phyloP scores from a whole-genome alignment of 2,113 vertebrate genomes.

The Ellobius talpinus region DNA sequence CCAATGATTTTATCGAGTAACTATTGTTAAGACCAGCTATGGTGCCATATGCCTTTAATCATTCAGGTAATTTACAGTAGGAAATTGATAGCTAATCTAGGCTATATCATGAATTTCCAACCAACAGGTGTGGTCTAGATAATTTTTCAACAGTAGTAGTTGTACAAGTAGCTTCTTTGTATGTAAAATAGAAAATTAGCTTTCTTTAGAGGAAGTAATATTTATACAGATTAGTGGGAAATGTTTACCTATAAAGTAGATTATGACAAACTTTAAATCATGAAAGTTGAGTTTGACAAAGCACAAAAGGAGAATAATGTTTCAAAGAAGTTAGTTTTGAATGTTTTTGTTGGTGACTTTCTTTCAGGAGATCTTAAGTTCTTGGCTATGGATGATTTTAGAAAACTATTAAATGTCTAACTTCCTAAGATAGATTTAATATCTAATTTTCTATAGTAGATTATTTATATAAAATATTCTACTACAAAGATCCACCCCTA shows the following conservation, averaged over 20 bases:
- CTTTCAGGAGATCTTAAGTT: conserved; percentile 39
- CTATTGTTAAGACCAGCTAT: not conserved
- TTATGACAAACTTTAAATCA: not conserved
- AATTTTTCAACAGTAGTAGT: not conserved
- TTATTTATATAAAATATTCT: conserved; percentile 37
- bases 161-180: not conserved
- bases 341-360: not conserved
- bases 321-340: conserved; percentile 23
- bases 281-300: conserved; percentile 5
- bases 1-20: not conserved
- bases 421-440: not conserved
- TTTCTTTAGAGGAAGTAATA: conserved; percentile 49
- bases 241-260: not conserved
- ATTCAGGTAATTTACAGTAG: not conserved
- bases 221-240: conserved; percentile 36
- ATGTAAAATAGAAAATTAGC: conserved; percentile 28
- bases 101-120: not conserved
- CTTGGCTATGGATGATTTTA: conserved; percentile 1
- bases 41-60: not conserved
- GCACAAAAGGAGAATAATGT: not conserved
- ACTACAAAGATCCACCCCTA: not conserved
- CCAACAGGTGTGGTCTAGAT: not conserved
- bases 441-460: conserved; percentile 15
- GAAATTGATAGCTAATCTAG: not conserved
- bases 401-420: conserved; percentile 7